Evolutionary conservation across 2,888 invertebrate species (phyloP).

Genomic region (Drosophila mulleri): DNA sequence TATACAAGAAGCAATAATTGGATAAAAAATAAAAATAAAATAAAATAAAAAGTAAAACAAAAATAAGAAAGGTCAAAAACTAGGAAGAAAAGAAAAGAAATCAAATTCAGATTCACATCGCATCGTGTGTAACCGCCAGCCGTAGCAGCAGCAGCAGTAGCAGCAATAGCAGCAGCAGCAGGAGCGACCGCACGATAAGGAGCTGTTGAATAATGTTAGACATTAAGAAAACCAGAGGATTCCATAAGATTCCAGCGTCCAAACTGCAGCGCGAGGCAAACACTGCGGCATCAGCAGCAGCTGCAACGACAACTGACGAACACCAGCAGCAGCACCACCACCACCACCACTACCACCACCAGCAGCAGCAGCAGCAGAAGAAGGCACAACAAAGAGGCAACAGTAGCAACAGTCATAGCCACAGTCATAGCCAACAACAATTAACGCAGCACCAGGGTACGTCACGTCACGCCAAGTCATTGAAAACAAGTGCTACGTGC

Average conservation of each 20-base stretch:
- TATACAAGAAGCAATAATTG: background rate
- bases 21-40: background rate
- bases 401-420: conserved; percentile 12
- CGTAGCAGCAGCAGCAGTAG: conserved; percentile 4
- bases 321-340: conserved; percentile 33
- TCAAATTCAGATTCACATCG: background rate
- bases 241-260: conserved; percentile 81
- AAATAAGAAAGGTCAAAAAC: background rate
- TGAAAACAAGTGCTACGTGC: conserved; percentile 13
- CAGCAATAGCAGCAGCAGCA: conserved; percentile 12
- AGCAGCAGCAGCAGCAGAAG: conserved; percentile 23
- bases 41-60: background rate
- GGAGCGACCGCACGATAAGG: conserved; percentile 25
- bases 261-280: conserved; percentile 67
- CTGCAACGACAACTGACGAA: conserved; percentile 23
- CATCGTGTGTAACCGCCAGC: conserved; percentile 9
- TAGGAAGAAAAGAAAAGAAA: background rate
- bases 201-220: conserved; percentile 82
- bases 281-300: conserved; percentile 28
- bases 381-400: conserved; percentile 4
- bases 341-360: conserved; percentile 31
- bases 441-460: conserved; percentile 15
- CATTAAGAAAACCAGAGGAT: conserved; percentile 81
- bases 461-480: conserved; percentile 29
- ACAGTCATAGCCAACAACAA: conserved; percentile 13